These are phyloP conservation scores for Ceratina calcarata DNA, from an alignment of 1,140 invertebrate species.

Conservation along the genomic window DNA sequence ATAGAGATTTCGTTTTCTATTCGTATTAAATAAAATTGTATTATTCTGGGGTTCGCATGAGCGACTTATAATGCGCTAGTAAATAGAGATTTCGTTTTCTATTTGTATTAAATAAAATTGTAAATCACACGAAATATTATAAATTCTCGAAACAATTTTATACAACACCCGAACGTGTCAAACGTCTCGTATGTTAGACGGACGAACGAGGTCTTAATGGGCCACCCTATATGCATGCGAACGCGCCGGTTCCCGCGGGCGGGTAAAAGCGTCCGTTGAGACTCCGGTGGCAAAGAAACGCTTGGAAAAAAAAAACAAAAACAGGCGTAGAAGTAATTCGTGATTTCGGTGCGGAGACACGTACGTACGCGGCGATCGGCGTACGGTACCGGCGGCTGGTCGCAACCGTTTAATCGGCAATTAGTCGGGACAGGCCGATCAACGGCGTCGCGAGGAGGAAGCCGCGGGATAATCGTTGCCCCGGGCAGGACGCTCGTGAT, in stretches of 20 bases:
- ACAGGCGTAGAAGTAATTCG: constrained; percentile 46
- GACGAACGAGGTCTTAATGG: constrained; percentile 50
- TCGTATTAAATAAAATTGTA: too few relatives aligned
- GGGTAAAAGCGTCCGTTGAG: constrained; percentile 54
- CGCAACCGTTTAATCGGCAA: constrained; percentile 46
- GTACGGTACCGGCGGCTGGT: constrained; percentile 14
- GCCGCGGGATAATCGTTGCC: constrained; percentile 25
- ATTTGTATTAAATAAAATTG: too few relatives aligned
- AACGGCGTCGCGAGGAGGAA: constrained; percentile 1
- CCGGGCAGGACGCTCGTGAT: neutral
- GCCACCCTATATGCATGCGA: constrained; percentile 62
- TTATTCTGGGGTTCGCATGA: too few relatives aligned
- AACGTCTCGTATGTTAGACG: constrained; percentile 3
- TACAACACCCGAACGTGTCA: too few relatives aligned
- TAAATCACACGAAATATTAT: too few relatives aligned
- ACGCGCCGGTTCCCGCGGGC: constrained; percentile 45
- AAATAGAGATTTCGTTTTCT: too few relatives aligned
- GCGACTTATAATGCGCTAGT: too few relatives aligned
- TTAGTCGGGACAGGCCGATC: constrained; percentile 30
- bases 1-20: too few relatives aligned
- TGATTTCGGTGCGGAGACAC: constrained; percentile 53
- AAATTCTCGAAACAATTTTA: too few relatives aligned
- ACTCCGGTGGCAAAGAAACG: neutral
- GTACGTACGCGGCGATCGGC: constrained; percentile 29
- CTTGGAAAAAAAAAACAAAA: neutral